A percentile compares a stretch with the other conserved stretches of the same genome.
phyloP scores from a whole-genome alignment of 2,888 invertebrate species.

The Eledone cirrhosa region DNA sequence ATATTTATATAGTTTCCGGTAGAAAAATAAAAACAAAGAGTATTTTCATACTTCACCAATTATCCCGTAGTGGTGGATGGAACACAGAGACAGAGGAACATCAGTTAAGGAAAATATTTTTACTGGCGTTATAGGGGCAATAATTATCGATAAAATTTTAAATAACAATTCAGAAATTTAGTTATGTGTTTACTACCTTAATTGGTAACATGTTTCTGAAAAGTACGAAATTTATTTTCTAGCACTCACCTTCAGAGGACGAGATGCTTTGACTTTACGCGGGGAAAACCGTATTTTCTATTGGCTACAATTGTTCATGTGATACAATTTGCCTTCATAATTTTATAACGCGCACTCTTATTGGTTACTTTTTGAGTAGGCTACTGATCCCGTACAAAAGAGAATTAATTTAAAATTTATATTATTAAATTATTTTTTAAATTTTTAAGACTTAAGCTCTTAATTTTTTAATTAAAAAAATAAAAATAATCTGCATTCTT shows the following conservation, averaged over 20 bases:
- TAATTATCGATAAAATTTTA: slow-evolving; percentile 23
- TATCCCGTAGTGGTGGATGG: not conserved
- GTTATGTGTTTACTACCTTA: not conserved
- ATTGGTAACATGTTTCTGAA: slow-evolving; percentile 22
- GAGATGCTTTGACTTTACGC: slow-evolving; percentile 52
- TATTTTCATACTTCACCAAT: slow-evolving; percentile 11
- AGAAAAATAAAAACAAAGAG: slow-evolving; percentile 26
- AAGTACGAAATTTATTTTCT: slow-evolving; percentile 29
- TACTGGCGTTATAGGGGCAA: slow-evolving; percentile 9
- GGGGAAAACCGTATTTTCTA: slow-evolving; percentile 47
- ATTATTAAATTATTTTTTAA: slow-evolving; percentile 2
- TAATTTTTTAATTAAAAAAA: not conserved
- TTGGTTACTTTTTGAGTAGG: not conserved
- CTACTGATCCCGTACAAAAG: not conserved
- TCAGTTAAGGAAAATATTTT: not conserved
- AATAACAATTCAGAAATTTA: slow-evolving; percentile 16
- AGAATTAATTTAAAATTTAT: not conserved
- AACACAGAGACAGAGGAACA: not conserved
- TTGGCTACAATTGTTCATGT: slow-evolving; percentile 38
- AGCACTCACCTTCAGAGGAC: slow-evolving; percentile 51
- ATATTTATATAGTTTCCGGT: slow-evolving; percentile 7
- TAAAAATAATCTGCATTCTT: not conserved
- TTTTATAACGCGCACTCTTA: slow-evolving; percentile 31
- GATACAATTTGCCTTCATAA: slow-evolving; percentile 10
- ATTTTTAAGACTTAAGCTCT: not conserved